These are phyloP conservation scores for Hylomyscus alleni DNA, from an alignment of 2,797 vertebrate genomes.

Conservation along the genomic window DNA sequence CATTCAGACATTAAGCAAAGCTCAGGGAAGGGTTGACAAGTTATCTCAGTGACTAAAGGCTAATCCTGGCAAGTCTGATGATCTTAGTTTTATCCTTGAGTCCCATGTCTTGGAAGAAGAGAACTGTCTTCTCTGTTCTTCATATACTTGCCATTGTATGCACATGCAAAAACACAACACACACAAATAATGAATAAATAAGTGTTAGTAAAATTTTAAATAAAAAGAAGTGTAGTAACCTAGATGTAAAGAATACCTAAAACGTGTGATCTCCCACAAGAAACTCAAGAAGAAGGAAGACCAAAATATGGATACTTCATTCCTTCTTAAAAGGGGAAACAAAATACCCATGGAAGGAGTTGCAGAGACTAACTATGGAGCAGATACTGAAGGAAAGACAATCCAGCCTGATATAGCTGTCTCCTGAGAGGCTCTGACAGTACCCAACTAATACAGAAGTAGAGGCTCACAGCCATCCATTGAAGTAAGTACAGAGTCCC, in stretches of 20 bases:
- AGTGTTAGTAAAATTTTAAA: neutral
- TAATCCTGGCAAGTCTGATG: neutral
- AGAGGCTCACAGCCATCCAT: too few relatives aligned
- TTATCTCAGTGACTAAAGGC: neutral
- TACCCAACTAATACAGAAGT: too few relatives aligned
- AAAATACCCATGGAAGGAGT: too few relatives aligned
- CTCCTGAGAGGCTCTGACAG: too few relatives aligned
- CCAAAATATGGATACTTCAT: too few relatives aligned
- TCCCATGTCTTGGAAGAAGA: neutral
- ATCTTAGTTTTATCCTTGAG: neutral
- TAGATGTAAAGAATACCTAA: neutral
- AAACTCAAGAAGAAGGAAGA: too few relatives aligned
- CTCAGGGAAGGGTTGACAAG: neutral
- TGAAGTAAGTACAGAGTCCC: too few relatives aligned
- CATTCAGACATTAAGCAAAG: conserved; percentile 5
- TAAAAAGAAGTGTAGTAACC: neutral
- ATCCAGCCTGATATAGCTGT: too few relatives aligned
- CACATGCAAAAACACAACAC: neutral
- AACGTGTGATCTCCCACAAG: too few relatives aligned
- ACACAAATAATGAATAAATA: neutral
- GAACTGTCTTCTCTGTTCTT: neutral
- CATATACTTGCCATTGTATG: neutral
- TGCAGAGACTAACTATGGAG: too few relatives aligned
- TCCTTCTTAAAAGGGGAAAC: too few relatives aligned
- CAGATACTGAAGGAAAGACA: too few relatives aligned